Conservation (phyloP, 2,888 invertebrate species). For the Osedax fenrisi region DNA sequence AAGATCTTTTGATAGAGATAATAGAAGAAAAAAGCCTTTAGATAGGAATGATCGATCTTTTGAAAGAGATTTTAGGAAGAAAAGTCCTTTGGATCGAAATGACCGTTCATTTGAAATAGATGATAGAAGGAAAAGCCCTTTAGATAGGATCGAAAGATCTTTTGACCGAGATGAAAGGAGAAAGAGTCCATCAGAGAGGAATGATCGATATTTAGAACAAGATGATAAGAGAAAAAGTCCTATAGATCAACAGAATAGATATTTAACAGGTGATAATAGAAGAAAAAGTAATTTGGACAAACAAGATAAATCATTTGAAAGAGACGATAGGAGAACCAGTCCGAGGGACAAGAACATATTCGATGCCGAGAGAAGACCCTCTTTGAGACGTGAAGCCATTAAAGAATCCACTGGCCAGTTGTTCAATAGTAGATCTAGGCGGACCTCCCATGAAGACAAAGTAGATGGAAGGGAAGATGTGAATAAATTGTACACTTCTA, state of each 20-base stretch:
- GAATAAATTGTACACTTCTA: too few relatives aligned
- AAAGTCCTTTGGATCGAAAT: not conserved
- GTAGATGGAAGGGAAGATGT: too few relatives aligned
- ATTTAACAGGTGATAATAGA: not conserved
- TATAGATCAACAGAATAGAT: not conserved
- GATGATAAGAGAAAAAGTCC: not conserved
- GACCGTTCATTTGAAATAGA: not conserved
- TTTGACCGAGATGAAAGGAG: not conserved
- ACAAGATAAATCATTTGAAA: not conserved
- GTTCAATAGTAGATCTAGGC: too few relatives aligned
- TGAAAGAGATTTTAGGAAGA: not conserved
- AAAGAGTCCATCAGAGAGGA: not conserved
- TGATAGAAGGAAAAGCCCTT: not conserved
- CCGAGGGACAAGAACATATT: too few relatives aligned
- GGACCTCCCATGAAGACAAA: too few relatives aligned
- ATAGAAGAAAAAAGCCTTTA: not conserved
- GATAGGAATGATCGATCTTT: not conserved
- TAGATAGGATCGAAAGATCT: not conserved
- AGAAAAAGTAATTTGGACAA: not conserved
- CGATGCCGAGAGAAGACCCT: too few relatives aligned
- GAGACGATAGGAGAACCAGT: not conserved
- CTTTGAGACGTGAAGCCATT: too few relatives aligned
- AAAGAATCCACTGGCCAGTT: too few relatives aligned
- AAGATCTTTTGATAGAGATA: not conserved
- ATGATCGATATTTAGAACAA: not conserved